Evolutionary conservation across 2,797 vertebrate genomes (phyloP).

Genomic region (Bradypodion pumilum): DNA sequence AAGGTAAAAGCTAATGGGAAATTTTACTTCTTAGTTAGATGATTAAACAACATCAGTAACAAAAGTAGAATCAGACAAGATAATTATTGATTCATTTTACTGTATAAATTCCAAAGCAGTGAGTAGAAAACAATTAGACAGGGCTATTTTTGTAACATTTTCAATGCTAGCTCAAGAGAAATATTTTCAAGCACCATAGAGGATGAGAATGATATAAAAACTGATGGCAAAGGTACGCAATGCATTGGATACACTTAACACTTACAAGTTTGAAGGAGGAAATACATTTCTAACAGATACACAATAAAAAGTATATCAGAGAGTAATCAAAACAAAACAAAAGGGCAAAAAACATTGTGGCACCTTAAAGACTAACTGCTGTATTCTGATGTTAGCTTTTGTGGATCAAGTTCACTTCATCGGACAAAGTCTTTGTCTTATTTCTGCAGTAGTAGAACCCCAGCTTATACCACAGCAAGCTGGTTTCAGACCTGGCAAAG

Average conservation of each 20-base stretch:
- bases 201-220: not conserved
- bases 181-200: not conserved
- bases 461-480: no score
- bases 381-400: no score
- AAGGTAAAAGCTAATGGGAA: not conserved
- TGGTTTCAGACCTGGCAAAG: no score
- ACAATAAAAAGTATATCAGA: not conserved
- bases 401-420: no score
- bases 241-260: not conserved
- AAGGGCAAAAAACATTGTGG: no score
- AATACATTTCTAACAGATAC: not conserved
- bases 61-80: not conserved
- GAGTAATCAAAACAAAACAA: no score
- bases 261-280: not conserved
- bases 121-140: not conserved
- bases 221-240: not conserved
- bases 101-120: not conserved
- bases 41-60: not conserved
- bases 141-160: conserved; percentile 1
- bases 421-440: no score
- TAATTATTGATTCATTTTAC: conserved; percentile 12
- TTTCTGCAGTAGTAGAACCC: no score
- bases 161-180: not conserved
- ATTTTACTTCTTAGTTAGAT: not conserved
- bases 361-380: no score